A percentile compares a stretch with the other conserved stretches of the same genome.
Conservation (phyloP, 2,113 vertebrate genomes). For the Stegostoma tigrinum region DNA sequence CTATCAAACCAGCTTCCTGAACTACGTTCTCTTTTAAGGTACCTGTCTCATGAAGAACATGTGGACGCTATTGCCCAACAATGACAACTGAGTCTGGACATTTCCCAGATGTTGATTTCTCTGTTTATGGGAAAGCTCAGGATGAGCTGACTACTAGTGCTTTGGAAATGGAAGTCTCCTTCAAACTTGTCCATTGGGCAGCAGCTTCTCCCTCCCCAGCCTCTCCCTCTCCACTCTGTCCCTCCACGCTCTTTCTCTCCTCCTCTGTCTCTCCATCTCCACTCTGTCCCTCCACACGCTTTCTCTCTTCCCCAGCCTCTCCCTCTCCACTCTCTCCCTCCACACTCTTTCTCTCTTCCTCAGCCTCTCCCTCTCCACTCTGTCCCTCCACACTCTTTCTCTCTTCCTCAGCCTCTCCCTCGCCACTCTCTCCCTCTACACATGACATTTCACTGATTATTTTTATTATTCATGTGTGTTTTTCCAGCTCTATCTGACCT, state of each 20-base stretch:
- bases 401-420: no score
- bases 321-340: no score
- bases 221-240: no score
- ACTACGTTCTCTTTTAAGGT: not conserved
- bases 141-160: not conserved
- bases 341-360: not conserved
- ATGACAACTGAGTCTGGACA: not conserved
- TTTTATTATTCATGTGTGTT: not conserved
- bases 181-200: no score
- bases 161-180: not conserved
- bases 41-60: not conserved
- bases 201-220: no score
- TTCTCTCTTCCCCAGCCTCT: no score
- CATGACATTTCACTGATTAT: not conserved
- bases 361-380: no score
- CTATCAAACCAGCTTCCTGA: not conserved
- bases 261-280: no score
- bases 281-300: not conserved
- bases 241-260: no score
- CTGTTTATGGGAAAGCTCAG: not conserved
- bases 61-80: not conserved
- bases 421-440: no score
- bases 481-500: no score
- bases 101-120: not conserved
- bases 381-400: no score